A percentile compares a stretch with the other conserved stretches of the same genome.
Evolutionary conservation across 2,888 invertebrate genomes (phyloP).

Genomic region (Octonoba sinensis): DNA sequence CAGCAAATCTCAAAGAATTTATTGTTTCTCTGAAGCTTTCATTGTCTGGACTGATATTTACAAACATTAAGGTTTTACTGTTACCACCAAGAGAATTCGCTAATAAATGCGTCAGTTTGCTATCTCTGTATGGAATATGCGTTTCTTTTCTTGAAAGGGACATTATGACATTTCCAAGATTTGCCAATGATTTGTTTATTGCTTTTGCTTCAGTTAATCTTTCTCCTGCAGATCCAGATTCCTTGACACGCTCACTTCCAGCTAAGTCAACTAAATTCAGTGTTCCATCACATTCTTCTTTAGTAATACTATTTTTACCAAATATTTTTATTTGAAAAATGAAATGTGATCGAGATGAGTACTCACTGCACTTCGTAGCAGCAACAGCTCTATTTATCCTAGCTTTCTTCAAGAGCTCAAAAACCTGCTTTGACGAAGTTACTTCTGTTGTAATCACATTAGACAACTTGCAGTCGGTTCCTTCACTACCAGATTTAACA

Average conservation of each 20-base stretch:
- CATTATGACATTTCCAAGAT: constrained; percentile 85
- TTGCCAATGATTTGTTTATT: constrained; percentile 86
- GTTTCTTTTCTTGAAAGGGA: constrained; percentile 85
- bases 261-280: constrained; percentile 89
- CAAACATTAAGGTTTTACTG: constrained; percentile 93
- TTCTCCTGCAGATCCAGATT: constrained; percentile 69
- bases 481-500: constrained; percentile 79
- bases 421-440: constrained; percentile 76
- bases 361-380: constrained; percentile 81
- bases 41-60: constrained; percentile 88
- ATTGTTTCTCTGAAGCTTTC: constrained; percentile 88
- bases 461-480: constrained; percentile 69
- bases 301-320: constrained; percentile 71
- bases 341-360: constrained; percentile 71
- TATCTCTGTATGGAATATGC: constrained; percentile 90
- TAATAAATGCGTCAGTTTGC: constrained; percentile 87
- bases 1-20: constrained; percentile 88
- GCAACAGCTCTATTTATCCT: constrained; percentile 85
- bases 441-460: constrained; percentile 72
- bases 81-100: constrained; percentile 92
- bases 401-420: constrained; percentile 80
- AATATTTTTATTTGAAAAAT: constrained; percentile 71
- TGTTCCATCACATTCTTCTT: constrained; percentile 73
- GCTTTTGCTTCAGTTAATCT: constrained; percentile 86
- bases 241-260: constrained; percentile 82